Base-by-base conservation (phyloP, 2,797 vertebrate genomes). In the Echeneis naucrates region DNA sequence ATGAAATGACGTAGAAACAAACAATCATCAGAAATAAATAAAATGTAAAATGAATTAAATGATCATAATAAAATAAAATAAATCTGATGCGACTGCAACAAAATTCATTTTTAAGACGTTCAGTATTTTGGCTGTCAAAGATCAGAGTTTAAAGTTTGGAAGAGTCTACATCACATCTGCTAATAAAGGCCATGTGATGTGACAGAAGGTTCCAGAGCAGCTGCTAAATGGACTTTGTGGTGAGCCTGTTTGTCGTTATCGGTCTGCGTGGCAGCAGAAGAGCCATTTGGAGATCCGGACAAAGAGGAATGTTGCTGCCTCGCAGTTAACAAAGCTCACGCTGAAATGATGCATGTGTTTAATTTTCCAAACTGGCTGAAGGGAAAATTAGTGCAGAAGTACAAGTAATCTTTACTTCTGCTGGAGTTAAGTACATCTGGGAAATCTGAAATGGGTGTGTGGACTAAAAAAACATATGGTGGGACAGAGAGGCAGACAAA, bases 271-370 rank as follows among this genome's bases (percentile, higher is more conserved):
- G 21, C 10, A 9, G 8, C 19, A 21, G n/a, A 35, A 24, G 26
- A 21, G 23, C 23, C 4, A 48, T 12, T 5, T 48, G 0, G 1
- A 44, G 44, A 10, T 45, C 12, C 24, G 47, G 23, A 24, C 23
- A 13, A 7, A 48, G 50, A 54, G 16, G 23, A 27, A 51, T n/a
- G 10, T 9, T 33, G n/a, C 47, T n/a, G 24, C 1, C 24, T 30
- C 38, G 13, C 14, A 24, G 19, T 24, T 10, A 71, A 62, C 10
- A 24, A 32, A 4, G 21, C 35, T 69, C 21, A 19, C 2, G 21
- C 52, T 37, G 30, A 23, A 40, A 33, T 52, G 54, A 59, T 65
- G 35, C 61, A 52, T 35, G 44, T 4, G 12, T 73, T 58, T 58
- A n/a, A 37, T 57, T 56, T 24, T 60, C 33, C 32, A 24, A 21